Evolutionary conservation across 2,113 vertebrate species (phyloP), one percentile per base, ranked within the genome.

Genomic region (Podarcis raffonei): DNA sequence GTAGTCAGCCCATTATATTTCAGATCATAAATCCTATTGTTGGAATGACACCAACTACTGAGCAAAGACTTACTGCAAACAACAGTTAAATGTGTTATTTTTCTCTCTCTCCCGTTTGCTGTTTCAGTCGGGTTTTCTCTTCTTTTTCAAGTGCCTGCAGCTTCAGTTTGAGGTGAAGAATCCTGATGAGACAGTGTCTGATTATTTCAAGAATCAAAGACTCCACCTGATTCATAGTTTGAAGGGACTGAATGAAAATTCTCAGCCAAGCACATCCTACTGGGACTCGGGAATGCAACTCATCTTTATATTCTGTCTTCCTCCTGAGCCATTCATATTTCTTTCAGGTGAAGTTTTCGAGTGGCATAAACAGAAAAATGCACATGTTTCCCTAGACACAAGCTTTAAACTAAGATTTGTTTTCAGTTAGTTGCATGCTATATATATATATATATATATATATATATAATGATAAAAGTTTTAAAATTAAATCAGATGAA

Each of bases 401-500:
- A 62, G 22, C 83, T 91, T 76, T 89, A 42, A 87, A 81, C 48
- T 65, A n/a, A 18, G 66, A 85, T 16, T 86, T 93, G n/a, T 39
- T 87, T 87, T n/a, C 77, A 69, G 80, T 86, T 35, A 13, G 59
- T 37, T 75, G 37, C 77, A 84, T 65, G 89, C 42, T 89, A 77
- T 0, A 62, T 15, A 22, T 81, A 42, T 42, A 42, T 42, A 42
- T 62, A 79, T 84, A 69, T 76, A 9, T 5, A 30, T 87, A 83
- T 6, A 32, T 1, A 30, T 32, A 85, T 9, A 1, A 12, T 15
- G 8, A 59, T 87, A 87, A 53, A 78, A 39, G 89, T 91, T 90
- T 92, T 74, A 90, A 87, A 94, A 90, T 90, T 86, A 90, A 87
- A 95, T 85, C 32, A 32, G 86, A 81, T 32, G 4, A 81, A 81